These are phyloP conservation scores for Enteromius fasciolatus DNA, from an alignment of 2,797 vertebrate species.

Conservation along the genomic window DNA sequence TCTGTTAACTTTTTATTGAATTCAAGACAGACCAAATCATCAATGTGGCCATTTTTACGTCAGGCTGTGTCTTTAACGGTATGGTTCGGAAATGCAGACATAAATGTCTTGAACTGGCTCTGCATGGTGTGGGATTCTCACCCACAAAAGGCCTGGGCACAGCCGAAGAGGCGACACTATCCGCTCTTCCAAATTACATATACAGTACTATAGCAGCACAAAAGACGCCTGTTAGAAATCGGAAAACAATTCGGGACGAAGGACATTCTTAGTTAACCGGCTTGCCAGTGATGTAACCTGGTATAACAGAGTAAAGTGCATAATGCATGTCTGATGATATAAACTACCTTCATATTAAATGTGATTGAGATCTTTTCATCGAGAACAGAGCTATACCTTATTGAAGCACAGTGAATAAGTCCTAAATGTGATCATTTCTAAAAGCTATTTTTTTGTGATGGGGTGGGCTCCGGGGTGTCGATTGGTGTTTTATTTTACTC, in stretches of 20 bases:
- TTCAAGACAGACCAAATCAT: conserved; percentile 36
- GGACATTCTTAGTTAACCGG: conserved; percentile 48
- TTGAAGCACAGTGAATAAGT: conserved; percentile 59
- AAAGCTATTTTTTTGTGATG: conserved; percentile 38
- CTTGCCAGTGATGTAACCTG: conserved; percentile 53
- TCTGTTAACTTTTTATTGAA: conserved; percentile 44
- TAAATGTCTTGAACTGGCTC: conserved; percentile 52
- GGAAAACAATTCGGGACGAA: conserved; percentile 46
- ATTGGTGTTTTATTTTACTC: conserved; percentile 32
- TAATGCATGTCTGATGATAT: conserved; percentile 59
- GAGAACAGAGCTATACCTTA: conserved; percentile 59
- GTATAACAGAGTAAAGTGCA: conserved; percentile 48
- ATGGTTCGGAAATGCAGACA: conserved; percentile 38
- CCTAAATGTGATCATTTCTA: conserved; percentile 49
- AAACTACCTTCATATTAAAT: conserved; percentile 60
- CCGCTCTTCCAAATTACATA: conserved; percentile 61
- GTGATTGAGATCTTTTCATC: conserved; percentile 55
- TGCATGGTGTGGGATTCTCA: conserved; percentile 53
- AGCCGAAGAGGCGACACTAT: conserved; percentile 52
- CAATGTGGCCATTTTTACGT: conserved; percentile 40
- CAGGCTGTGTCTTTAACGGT: conserved; percentile 50
- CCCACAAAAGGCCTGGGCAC: conserved; percentile 43
- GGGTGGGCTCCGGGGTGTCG: conserved; percentile 18
- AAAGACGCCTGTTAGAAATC: conserved; percentile 45
- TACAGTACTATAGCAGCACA: conserved; percentile 52